Evolutionary conservation across 2,888 invertebrate genomes (phyloP).

Genomic region (Netelia fuscicornis): DNA sequence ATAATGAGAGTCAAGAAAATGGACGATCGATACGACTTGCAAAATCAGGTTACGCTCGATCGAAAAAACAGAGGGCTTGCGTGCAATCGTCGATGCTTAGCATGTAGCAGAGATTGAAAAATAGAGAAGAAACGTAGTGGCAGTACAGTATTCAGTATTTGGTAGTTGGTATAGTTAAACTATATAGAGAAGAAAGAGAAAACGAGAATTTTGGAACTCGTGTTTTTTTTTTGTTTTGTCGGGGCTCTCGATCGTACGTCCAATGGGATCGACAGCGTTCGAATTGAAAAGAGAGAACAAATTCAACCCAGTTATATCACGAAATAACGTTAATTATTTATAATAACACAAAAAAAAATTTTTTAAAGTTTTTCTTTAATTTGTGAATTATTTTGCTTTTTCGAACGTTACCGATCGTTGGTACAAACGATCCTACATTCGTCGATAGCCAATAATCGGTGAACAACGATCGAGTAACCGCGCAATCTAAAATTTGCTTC

Average conservation of each 20-base stretch:
- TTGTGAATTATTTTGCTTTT: background rate
- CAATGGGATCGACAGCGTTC: conserved; percentile 40
- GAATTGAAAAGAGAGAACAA: background rate
- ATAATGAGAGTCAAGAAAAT: background rate
- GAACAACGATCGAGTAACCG: conserved; percentile 56
- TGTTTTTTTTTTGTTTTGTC: conserved; percentile 1
- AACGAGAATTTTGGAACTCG: conserved; percentile 60
- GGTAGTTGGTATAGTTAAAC: conserved; percentile 25
- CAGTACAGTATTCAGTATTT: conserved; percentile 37
- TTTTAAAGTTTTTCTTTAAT: background rate
- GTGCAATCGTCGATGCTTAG: conserved; percentile 63
- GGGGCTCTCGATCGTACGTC: conserved; percentile 59
- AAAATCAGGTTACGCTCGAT: conserved; percentile 39
- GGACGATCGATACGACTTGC: conserved; percentile 43
- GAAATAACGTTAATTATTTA: background rate
- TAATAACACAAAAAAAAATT: background rate
- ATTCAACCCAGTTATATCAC: background rate
- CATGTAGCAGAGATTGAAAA: conserved; percentile 63
- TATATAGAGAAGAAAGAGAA: conserved; percentile 53
- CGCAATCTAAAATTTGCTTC: background rate
- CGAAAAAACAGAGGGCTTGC: conserved; percentile 50
- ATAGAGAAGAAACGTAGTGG: conserved; percentile 41
- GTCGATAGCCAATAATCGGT: background rate
- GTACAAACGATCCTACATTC: conserved; percentile 18
- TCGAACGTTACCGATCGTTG: background rate